Base-by-base conservation (phyloP, 1,140 invertebrate genomes). In the Neodiprion fabricii region DNA sequence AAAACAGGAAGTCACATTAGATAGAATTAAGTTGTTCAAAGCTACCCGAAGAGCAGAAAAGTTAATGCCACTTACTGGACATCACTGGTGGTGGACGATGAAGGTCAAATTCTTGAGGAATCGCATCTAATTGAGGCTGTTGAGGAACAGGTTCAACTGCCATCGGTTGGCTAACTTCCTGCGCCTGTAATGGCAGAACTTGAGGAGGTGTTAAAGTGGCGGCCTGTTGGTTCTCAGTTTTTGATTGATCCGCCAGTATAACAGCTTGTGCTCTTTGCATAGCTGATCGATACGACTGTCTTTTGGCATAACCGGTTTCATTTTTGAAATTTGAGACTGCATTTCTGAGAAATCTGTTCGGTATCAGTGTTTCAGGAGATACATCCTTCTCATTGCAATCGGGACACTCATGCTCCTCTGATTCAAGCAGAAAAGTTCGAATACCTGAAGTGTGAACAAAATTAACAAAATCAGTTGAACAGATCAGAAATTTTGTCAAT, bases 361-460 rank as follows among this genome's bases (percentile, higher is more conserved):
- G 96, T 77, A 99, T 97, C 12, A 99, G 89, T 7, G 95, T 96
- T 72, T 96, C 96, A 0, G 97, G 97, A 0, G 96, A 96, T 71
- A 98, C 95, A 82, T 96, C 96, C 80, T 95, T 96, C 85, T 98
- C 95, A 66, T 95, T 93, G 86, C 98, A 99, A 82, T 95, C 94
- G 9, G 97, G 97, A 88, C 98, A 99, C 83, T 97, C 94, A 78
- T 97, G 95, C 74, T 98, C 95, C 81, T 98, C 97, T 1, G 96
- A 97, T 82, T 99, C 97, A 66, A 98, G 83, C 17, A 99, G 87
- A 72, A 93, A 93, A 74, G 93, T 95, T 73, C 97, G 91, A 71
- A 99, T 96, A 91, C 96, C 96, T 97, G 75, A 17, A 81, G 82
- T 79, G 81, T 84, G 66, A 79, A 74, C 8, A 78, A 14, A 61